Base-by-base conservation (phyloP, 2,888 invertebrate genomes). In the Taphrorychus bicolor region DNA sequence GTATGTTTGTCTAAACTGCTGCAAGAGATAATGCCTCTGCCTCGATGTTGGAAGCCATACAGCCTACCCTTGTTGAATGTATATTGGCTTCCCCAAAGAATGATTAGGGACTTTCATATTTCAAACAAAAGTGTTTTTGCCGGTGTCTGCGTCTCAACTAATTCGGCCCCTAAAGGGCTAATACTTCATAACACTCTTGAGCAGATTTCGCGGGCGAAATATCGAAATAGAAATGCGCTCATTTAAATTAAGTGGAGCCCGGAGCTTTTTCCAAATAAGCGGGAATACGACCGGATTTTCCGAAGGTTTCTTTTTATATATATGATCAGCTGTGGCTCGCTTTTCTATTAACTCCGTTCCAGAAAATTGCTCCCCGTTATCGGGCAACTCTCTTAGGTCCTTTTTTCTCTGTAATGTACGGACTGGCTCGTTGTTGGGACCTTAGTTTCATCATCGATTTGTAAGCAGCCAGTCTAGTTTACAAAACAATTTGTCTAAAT, bases 291-390 rank as follows among this genome's bases (percentile, higher is more conserved):
- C 32, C 32, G 11, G 9, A 32, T 32, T 32, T 32, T 32, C 32
- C 3, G n/a, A 32, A 32, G 32, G 32, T 32, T 32, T 32, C 32
- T 23, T 23, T 23, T 23, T 32, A 32, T 32, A 32, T 32, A 32
- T 32, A 32, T 32, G 32, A 32, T 32, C 32, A 32, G 32, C 32
- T 32, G 32, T 32, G 32, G 32, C 32, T 32, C 32, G 32, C 45
- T 45, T 45, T 45, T 17, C 17, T 45, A 45, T 45, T 45, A 45
- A 45, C 45, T 45, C 45, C 45, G 17, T 45, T 45, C 45, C 45
- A 14, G 17, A 7, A 45, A 16, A 45, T 45, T 45, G 45, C 16
- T 45, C 45, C 45, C 7, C 14, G 45, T 45, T 45, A 45, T 45
- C 45, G 16, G 45, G 14, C 14, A 14, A 45, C 45, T 45, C 45